Base-by-base conservation (phyloP, 2,113 vertebrate genomes). In the Diphyllodes magnificus region DNA sequence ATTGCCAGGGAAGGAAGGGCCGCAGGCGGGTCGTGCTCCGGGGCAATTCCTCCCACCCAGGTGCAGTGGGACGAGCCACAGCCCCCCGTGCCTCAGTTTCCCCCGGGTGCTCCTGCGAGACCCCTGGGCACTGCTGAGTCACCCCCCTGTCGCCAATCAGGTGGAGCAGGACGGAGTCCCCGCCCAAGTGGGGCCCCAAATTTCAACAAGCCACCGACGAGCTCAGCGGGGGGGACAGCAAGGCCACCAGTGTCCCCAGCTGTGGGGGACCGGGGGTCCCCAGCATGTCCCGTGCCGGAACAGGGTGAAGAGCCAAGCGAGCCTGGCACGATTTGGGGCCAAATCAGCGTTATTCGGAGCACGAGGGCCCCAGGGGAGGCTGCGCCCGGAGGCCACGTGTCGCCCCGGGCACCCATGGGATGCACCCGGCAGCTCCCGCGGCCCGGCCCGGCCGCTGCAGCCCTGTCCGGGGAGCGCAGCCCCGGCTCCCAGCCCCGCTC, bases 221-320 rank as follows among this genome's bases (percentile, higher is more conserved):
- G 31, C 35, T 24, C 70, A 12, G 6, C 2, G 0, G 3, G 14
- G 31, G 4, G 60, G 27, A 54, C 23, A 6, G 31, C 59, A 25
- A 39, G 0, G 16, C n/a, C 88, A 72, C 75, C 42, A 1, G 7
- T 3, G 30, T 27, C 81, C 33, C 40, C 61, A 2, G 27, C 47
- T 0, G 0, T 0, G 6, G 16, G 33, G 18, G 10, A 1, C 14
- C 3, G 20, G 5, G 6, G 2, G 10, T 28, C 13, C 15, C 4
- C 66, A 1, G 54, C 37, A 7, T 0, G 13, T 0, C 47, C 64
- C 13, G 2, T 3, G 25, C 25, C 2, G 1, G 33, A 15, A 61
- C 13, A 0, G 64, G 54, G 47, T 3, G 8, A 56, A 10, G 9
- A 18, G 15, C 16, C 66, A 1, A 49, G 15, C 27, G 0, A n/a